phyloP scores from a whole-genome alignment of 2,797 vertebrate species.

The Cossypha heuglini region DNA sequence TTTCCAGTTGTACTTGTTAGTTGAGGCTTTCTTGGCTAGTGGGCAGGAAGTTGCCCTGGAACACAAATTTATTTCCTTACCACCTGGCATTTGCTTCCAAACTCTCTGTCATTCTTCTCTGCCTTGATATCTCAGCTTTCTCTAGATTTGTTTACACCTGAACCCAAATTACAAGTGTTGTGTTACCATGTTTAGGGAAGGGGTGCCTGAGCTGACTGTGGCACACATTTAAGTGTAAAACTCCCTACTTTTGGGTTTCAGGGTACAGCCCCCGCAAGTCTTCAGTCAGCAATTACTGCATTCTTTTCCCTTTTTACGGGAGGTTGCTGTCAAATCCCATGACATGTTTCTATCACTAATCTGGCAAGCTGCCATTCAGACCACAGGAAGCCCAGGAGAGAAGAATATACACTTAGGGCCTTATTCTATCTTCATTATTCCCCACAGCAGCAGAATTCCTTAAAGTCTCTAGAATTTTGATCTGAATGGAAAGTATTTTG shows the following conservation, averaged over 20 bases:
- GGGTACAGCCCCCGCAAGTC: neutral
- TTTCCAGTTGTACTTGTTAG: neutral
- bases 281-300: neutral
- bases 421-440: conserved; percentile 54
- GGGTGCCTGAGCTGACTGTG: neutral
- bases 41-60: neutral
- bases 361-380: conserved; percentile 42
- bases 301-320: conserved; percentile 7
- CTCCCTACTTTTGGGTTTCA: neutral
- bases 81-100: neutral
- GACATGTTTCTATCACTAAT: conserved; percentile 8
- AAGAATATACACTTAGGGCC: conserved; percentile 25
- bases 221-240: neutral
- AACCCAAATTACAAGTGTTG: neutral
- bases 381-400: conserved; percentile 25
- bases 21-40: neutral
- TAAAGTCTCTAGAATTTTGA: conserved; percentile 17
- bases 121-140: neutral
- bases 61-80: neutral
- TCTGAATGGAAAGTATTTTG: conserved; percentile 55
- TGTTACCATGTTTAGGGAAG: neutral
- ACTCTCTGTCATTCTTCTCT: neutral
- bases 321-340: neutral
- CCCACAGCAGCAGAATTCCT: conserved; percentile 33
- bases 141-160: neutral